Conservation (phyloP, 2,888 invertebrate genomes). For the Atrina japonica region DNA sequence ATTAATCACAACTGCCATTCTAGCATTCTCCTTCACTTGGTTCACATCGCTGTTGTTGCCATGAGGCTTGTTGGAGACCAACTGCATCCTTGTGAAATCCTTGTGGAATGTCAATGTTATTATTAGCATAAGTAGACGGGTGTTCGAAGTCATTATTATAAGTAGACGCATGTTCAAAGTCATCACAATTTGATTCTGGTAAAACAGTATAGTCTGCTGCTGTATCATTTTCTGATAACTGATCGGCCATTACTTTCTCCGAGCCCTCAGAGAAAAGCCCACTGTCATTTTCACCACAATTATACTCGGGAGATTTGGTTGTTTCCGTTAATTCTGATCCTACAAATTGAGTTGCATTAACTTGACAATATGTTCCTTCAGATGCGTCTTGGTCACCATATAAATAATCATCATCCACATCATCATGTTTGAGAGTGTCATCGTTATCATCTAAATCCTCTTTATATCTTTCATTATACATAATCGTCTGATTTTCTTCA, state of each 20-base stretch:
- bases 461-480: background rate
- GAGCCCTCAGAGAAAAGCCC: conserved; percentile 2
- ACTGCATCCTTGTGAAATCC: conserved; percentile 2
- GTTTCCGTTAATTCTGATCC: background rate
- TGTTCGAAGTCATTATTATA: background rate
- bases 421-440: conserved; percentile 15
- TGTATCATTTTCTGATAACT: background rate
- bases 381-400: background rate
- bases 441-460: conserved; percentile 8
- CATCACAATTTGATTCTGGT: background rate
- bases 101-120: background rate
- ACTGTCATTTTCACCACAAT: conserved; percentile 12
- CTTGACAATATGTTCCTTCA: background rate
- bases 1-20: no score
- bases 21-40: conserved; percentile 40
- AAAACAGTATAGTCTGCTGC: background rate
- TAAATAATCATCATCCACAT: conserved; percentile 29
- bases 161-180: background rate
- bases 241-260: background rate
- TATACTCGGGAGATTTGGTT: conserved; percentile 14
- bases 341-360: background rate
- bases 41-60: conserved; percentile 33
- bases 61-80: background rate
- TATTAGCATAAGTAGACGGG: background rate
- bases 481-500: conserved; percentile 15